A percentile compares a stretch with the other conserved stretches of the same genome.
Evolutionary conservation across 2,888 invertebrate species (phyloP).

Genomic region (Parnassius apollo): DNA sequence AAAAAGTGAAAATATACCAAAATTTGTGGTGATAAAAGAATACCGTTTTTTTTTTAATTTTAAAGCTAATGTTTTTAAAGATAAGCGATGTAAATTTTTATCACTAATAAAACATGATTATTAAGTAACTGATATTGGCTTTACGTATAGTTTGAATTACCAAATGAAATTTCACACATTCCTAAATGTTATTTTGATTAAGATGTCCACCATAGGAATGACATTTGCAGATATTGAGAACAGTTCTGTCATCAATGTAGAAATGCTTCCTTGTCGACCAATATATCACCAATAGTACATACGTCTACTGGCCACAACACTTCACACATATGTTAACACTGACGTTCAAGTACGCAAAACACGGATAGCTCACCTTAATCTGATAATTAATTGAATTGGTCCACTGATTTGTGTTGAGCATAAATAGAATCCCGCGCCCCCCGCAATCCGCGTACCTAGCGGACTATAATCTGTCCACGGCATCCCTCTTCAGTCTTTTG

Average conservation of each 20-base stretch:
- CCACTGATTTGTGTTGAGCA: constrained; percentile 77
- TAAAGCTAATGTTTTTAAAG: no score
- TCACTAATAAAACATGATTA: no score
- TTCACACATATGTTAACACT: constrained; percentile 52
- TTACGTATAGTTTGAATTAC: neutral
- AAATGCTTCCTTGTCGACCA: constrained; percentile 31
- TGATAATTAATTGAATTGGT: constrained; percentile 80
- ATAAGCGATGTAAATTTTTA: no score
- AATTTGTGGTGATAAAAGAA: no score
- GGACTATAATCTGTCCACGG: constrained; percentile 51
- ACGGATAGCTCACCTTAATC: constrained; percentile 78
- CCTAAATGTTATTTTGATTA: neutral
- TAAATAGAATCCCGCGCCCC: constrained; percentile 69
- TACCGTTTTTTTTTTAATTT: no score
- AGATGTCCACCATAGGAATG: constrained; percentile 5
- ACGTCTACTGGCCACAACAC: constrained; percentile 45
- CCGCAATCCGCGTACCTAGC: constrained; percentile 44
- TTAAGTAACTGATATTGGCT: no score
- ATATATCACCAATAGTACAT: constrained; percentile 39
- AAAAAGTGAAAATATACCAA: no score
- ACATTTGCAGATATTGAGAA: constrained; percentile 4
- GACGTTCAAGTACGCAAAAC: constrained; percentile 63
- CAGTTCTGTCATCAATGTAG: constrained; percentile 13
- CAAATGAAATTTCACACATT: neutral
- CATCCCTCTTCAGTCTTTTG: constrained; percentile 77